Evolutionary conservation across 2,888 invertebrate species (phyloP), one percentile per base, ranked within the genome.

Genomic region (Ypsolopha scabrella): DNA sequence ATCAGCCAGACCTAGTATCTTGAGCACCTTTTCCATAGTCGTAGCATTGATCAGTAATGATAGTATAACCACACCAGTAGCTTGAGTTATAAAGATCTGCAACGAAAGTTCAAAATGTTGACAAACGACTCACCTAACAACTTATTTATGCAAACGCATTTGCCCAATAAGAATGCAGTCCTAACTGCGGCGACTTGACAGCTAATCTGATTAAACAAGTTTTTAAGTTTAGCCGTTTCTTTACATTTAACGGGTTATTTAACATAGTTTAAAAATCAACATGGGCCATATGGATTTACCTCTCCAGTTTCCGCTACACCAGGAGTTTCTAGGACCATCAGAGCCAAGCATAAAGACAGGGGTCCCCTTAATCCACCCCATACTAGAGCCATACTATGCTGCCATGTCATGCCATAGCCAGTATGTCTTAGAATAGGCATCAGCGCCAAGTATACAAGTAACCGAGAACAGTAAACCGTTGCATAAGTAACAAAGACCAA

Each of bases 321-420:
- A 0, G 77, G 79, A 1, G 87, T 82, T 55, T 87, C 76, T 9
- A 85, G 68, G 9, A 90, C 87, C 41, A 88, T 81, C 11, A 90
- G 68, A 0, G 90, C 88, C 43, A 91, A 68, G 50, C 89, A 88
- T 11, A 90, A 68, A 0, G 89, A 88, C 7, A 91, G 74, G 0
- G 90, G 89, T 0, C 91, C 90, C 33, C 90, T 68, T 1, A 91
- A 66, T 0, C 90, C 90, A 13, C 90, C 89, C 90, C 91, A 91
- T 3, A 88, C 88, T 60, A 89, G 86, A 4, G 90, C 87, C 59
- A 88, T 67, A 53, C 83, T 85, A 52, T 88, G 86, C 56, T 87
- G 81, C 89, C 90, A 89, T 0, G 83, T 73, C 66, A 90, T 75
- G 0, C 89, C 89, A 58, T 90, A 90, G 0, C 90, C 90, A 2